A percentile compares a stretch with the other conserved stretches of the same genome.
These are phyloP conservation scores for Nomada lathburiana DNA, from an alignment of 2,888 invertebrate genomes.

Conservation along the genomic window DNA sequence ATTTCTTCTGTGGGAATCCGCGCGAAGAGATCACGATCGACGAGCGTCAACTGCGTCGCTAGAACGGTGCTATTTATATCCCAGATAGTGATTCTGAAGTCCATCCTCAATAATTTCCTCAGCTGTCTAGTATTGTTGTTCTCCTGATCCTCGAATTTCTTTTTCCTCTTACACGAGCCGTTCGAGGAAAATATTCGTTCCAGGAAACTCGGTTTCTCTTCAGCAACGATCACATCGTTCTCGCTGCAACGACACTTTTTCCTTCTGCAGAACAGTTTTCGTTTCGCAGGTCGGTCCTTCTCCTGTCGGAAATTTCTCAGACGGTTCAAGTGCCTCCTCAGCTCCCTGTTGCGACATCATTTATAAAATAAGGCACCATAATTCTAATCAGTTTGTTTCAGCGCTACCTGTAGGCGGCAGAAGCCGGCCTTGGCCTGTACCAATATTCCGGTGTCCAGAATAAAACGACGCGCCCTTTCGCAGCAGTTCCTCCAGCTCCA, in stretches of 20 bases:
- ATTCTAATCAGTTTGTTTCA: neutral
- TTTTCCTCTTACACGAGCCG: slow-evolving; percentile 50
- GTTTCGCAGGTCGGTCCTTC: slow-evolving; percentile 54
- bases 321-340: slow-evolving; percentile 80
- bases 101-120: slow-evolving; percentile 82
- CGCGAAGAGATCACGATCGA: slow-evolving; percentile 86
- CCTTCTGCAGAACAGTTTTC: slow-evolving; percentile 66
- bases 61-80: slow-evolving; percentile 86
- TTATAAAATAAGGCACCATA: neutral
- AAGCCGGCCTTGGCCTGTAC: slow-evolving; percentile 85
- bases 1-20: slow-evolving; percentile 85
- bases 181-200: slow-evolving; percentile 73
- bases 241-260: slow-evolving; percentile 50
- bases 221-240: slow-evolving; percentile 27
- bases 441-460: slow-evolving; percentile 87
- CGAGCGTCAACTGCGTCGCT: slow-evolving; percentile 85
- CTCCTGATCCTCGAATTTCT: slow-evolving; percentile 17
- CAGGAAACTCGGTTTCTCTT: slow-evolving; percentile 70
- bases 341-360: slow-evolving; percentile 71
- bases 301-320: slow-evolving; percentile 59
- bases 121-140: slow-evolving; percentile 72
- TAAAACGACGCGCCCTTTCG: slow-evolving; percentile 81
- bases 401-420: slow-evolving; percentile 81
- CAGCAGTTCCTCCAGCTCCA: slow-evolving; percentile 55
- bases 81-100: slow-evolving; percentile 84